Conservation (phyloP, 2,113 vertebrate genomes). For the Sorex araneus region DNA sequence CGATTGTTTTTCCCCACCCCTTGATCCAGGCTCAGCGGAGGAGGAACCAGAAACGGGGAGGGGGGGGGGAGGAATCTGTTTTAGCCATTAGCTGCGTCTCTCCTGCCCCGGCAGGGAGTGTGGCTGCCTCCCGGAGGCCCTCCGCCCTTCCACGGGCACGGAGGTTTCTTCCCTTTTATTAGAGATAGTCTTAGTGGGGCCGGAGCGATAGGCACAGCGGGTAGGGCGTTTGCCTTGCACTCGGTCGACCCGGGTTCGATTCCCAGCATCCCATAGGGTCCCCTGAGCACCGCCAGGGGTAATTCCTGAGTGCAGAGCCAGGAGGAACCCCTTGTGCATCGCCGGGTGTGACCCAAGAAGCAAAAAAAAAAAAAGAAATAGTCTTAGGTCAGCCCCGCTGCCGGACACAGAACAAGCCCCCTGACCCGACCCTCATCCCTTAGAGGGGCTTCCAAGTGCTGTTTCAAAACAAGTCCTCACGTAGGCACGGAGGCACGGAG, state of each 20-base stretch:
- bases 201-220: too few species aligned
- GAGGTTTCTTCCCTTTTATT: conserved; percentile 69
- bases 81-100: conserved; percentile 48
- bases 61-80: conserved; percentile 56
- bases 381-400: conserved; percentile 21
- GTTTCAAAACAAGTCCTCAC: conserved; percentile 76
- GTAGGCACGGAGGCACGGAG: background rate
- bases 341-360: too few species aligned
- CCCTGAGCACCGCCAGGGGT: too few species aligned
- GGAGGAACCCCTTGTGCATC: too few species aligned
- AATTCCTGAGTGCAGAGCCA: too few species aligned
- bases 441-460: conserved; percentile 54
- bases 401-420: conserved; percentile 48
- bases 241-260: too few species aligned
- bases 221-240: too few species aligned
- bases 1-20: conserved; percentile 17
- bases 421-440: background rate
- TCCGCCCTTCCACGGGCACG: background rate
- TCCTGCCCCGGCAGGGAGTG: background rate
- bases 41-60: conserved; percentile 52
- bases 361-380: too few species aligned
- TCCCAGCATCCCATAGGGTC: too few species aligned
- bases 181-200: conserved; percentile 47
- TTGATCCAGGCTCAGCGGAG: conserved; percentile 22
- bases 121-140: background rate